Conservation (phyloP, 1,140 invertebrate species). For the Idris sp. region DNA sequence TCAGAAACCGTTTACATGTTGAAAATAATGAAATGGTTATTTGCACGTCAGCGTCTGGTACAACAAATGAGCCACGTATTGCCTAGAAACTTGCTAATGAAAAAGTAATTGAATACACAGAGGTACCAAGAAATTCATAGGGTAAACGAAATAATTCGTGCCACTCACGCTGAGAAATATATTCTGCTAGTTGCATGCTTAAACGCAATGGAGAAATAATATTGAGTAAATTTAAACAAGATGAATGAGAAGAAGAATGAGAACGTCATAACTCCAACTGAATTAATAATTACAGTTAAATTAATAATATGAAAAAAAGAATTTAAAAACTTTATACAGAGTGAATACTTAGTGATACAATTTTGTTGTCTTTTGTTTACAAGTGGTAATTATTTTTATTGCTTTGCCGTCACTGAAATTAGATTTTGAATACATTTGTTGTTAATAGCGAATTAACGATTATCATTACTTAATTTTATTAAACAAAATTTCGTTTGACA, state of each 20-base stretch:
- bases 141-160: constrained; percentile 47
- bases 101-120: constrained; percentile 53
- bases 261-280: constrained; percentile 23
- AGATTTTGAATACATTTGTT: no score
- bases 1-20: constrained; percentile 49
- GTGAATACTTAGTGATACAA: no score
- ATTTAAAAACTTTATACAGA: no score
- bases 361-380: no score
- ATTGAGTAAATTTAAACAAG: constrained; percentile 43
- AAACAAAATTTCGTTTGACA: no score
- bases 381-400: no score
- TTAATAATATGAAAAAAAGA: constrained; percentile 6
- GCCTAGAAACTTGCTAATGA: constrained; percentile 42
- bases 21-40: constrained; percentile 49
- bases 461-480: no score
- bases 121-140: constrained; percentile 4
- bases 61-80: constrained; percentile 52
- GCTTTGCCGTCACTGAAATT: no score
- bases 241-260: constrained; percentile 15
- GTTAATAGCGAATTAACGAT: no score
- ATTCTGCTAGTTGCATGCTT: constrained; percentile 3
- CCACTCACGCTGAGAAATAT: constrained; percentile 5
- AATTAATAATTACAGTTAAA: constrained; percentile 30
- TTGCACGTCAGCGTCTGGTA: constrained; percentile 30
- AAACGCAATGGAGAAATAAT: constrained; percentile 26